Base-by-base conservation (phyloP, 2,797 vertebrate genomes). In the Lepus oiostolus region DNA sequence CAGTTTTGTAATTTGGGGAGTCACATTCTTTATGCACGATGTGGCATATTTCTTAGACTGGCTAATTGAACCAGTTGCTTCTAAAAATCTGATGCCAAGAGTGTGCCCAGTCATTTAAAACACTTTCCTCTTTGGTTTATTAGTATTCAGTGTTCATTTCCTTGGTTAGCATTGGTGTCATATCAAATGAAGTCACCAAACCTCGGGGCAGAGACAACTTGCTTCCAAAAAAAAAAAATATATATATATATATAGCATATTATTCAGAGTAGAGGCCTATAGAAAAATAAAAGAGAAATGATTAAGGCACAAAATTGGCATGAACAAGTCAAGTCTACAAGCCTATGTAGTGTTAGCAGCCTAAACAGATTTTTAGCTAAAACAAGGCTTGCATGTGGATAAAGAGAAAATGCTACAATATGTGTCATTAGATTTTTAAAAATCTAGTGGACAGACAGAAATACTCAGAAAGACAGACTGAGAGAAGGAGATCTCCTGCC, bases 121-220 rank as follows among this genome's bases (percentile, higher is more conserved):
- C 26, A 90, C 68, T 62, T 95, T 95, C 71, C 75, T 38, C 91
- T 92, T 96, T 83, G 71, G 28, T n/a, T 95, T 92, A 68, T 72
- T 76, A 62, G 63, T 32, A 60, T 76, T 91, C 67, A 42, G 3
- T 84, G 24, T 88, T 95, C 91, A 80, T 85, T 95, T 90, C 70
- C 58, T 97, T 96, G 96, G 75, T 96, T 95, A 95, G 90, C 21
- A 96, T 4, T 72, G 82, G 12, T 96, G 70, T 92, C 85, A 30
- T 92, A 93, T 76, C 76, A 94, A 70, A 88, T 95, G 95, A 96
- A 58, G 19, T 92, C 95, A 95, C 79, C 30, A 95, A 97, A 93
- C 96, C 91, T 86, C 89, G 52, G 42, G 32, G n/a, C 93, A 30
- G 42, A 92, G 63, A 4, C 0, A 90, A 91, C 70, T 91, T 93